These are phyloP conservation scores for Empis livida DNA, from an alignment of 2,888 invertebrate species.

Conservation along the genomic window DNA sequence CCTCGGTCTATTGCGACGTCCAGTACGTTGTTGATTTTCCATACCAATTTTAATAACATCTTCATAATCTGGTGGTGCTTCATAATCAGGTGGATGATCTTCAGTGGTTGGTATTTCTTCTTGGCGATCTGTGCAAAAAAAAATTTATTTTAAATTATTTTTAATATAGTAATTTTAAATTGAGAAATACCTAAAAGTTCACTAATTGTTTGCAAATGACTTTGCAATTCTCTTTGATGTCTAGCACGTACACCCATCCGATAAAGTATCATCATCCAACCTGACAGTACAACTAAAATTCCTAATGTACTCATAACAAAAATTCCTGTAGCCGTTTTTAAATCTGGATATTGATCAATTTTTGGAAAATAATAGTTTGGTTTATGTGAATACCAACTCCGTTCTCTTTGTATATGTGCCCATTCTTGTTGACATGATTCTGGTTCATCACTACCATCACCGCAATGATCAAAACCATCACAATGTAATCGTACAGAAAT, in stretches of 20 bases:
- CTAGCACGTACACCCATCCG: conserved; percentile 47
- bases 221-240: conserved; percentile 50
- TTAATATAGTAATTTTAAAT: not conserved
- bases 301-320: conserved; percentile 51
- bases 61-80: conserved; percentile 58
- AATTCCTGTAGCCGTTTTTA: conserved; percentile 50
- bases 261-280: conserved; percentile 48
- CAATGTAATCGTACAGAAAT: conserved; percentile 53
- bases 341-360: conserved; percentile 48
- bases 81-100: conserved; percentile 52
- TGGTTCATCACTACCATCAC: conserved; percentile 57
- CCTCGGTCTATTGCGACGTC: not conserved
- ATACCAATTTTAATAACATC: conserved; percentile 44
- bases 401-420: conserved; percentile 40
- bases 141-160: conserved; percentile 32
- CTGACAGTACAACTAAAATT: conserved; percentile 47
- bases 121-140: conserved; percentile 34
- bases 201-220: conserved; percentile 53
- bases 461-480: conserved; percentile 66
- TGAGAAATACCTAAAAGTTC: conserved; percentile 52
- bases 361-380: conserved; percentile 62
- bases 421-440: conserved; percentile 46
- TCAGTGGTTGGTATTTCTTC: conserved; percentile 27
- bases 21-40: not conserved
- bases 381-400: conserved; percentile 50